phyloP scores from a whole-genome alignment of 2,888 invertebrate species.

The Watsonalla cultraria region DNA sequence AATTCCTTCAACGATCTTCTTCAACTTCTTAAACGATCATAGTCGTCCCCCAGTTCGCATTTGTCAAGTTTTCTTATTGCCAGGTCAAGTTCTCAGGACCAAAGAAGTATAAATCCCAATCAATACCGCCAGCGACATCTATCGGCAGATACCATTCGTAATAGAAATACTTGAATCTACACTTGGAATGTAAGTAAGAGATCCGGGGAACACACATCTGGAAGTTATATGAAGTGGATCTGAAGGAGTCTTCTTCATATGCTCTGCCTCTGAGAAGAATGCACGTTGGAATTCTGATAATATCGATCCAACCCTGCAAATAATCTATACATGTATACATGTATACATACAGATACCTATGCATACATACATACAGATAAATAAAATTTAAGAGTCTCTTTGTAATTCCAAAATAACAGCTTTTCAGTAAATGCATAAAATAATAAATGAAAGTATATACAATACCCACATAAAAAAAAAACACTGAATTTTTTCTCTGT shows the following conservation, averaged over 20 bases:
- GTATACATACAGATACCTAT: no score
- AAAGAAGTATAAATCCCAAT: constrained; percentile 46
- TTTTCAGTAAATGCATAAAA: no score
- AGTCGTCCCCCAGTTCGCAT: no score
- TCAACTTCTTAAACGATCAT: no score
- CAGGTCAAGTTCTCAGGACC: constrained; percentile 31
- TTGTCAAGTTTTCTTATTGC: constrained; percentile 4
- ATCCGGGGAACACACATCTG: constrained; percentile 56
- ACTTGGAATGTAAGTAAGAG: constrained; percentile 33
- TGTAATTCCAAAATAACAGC: no score
- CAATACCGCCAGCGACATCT: constrained; percentile 30
- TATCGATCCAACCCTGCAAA: constrained; percentile 50
- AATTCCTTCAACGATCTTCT: no score
- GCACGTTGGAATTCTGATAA: constrained; percentile 51
- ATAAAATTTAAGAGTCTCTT: no score
- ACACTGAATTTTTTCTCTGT: no score
- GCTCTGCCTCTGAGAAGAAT: constrained; percentile 37
- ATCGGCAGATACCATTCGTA: constrained; percentile 51
- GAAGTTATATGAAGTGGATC: constrained; percentile 42
- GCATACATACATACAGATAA: no score
- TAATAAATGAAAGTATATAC: no score
- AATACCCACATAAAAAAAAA: no score
- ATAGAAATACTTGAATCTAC: constrained; percentile 37
- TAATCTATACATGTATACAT: constrained; percentile 1
- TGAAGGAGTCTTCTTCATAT: constrained; percentile 30